These are phyloP conservation scores for Asarcornis scutulata DNA, from an alignment of 2,113 vertebrate genomes.

Conservation along the genomic window DNA sequence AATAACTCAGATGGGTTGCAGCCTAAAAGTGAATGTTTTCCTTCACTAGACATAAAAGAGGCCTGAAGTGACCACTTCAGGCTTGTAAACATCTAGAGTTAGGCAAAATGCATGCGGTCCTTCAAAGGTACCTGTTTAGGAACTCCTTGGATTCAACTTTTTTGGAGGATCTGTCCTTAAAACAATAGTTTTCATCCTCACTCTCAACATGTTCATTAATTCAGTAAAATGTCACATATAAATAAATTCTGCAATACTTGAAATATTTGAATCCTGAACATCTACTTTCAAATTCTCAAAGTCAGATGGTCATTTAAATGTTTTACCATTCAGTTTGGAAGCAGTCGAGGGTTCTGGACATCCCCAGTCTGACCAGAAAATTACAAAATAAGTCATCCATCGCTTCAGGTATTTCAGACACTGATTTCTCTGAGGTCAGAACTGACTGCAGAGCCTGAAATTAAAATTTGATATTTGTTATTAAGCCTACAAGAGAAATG, in stretches of 20 bases:
- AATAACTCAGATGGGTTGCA: neutral
- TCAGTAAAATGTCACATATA: neutral
- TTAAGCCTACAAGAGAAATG: neutral
- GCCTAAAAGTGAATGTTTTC: neutral
- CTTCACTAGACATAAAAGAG: neutral
- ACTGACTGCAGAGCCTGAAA: constrained; percentile 68
- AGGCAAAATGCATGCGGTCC: neutral
- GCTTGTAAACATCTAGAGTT: neutral
- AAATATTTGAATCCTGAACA: neutral
- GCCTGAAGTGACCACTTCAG: neutral
- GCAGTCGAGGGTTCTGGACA: constrained; percentile 88
- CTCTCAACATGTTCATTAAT: neutral
- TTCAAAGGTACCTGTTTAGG: neutral
- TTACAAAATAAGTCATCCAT: constrained; percentile 89
- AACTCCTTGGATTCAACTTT: neutral
- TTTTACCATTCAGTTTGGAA: constrained; percentile 92
- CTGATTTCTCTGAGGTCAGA: constrained; percentile 16
- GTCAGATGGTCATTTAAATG: neutral
- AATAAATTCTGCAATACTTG: neutral
- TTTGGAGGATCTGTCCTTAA: neutral
- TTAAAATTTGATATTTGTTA: constrained; percentile 28
- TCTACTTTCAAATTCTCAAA: neutral
- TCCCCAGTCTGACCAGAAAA: constrained; percentile 87
- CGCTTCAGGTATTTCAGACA: constrained; percentile 68
- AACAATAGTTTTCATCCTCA: neutral